Evolutionary conservation across 2,797 vertebrate species (phyloP).

Genomic region (Cheirogaleus major): DNA sequence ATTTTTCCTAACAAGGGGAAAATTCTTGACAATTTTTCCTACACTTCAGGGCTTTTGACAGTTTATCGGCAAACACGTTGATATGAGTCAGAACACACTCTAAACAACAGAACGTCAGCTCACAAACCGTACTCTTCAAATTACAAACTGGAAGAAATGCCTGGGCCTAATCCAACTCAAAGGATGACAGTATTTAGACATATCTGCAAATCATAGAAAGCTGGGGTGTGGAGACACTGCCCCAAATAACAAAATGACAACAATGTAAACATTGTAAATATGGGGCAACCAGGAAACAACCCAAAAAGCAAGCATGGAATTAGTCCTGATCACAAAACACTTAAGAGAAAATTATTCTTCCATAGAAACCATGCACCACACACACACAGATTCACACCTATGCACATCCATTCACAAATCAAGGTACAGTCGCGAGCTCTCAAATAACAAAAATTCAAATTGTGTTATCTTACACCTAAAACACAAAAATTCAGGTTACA

Average conservation of each 20-base stretch:
- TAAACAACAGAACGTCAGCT: not conserved
- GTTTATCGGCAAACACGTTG: not conserved
- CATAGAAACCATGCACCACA: not conserved
- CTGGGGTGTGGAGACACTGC: not conserved
- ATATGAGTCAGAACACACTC: not conserved
- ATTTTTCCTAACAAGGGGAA: not conserved
- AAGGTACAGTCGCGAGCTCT: not conserved
- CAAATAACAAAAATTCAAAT: not conserved
- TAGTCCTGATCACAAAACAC: not conserved
- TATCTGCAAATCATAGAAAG: not conserved
- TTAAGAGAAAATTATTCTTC: not conserved
- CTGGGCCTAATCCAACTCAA: not conserved
- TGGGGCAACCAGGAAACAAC: not conserved
- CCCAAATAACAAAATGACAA: not conserved
- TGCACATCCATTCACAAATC: not conserved
- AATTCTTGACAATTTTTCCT: slow-evolving; percentile 15
- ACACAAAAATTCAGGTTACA: not conserved
- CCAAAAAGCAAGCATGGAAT: not conserved
- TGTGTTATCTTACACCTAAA: not conserved
- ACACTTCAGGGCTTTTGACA: not conserved
- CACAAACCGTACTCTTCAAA: not conserved
- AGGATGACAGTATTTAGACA: not conserved
- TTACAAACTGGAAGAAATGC: not conserved
- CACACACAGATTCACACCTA: not conserved
- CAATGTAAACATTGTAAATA: not conserved